Base-by-base conservation (phyloP, 2,797 vertebrate genomes). In the Trachurus trachurus region DNA sequence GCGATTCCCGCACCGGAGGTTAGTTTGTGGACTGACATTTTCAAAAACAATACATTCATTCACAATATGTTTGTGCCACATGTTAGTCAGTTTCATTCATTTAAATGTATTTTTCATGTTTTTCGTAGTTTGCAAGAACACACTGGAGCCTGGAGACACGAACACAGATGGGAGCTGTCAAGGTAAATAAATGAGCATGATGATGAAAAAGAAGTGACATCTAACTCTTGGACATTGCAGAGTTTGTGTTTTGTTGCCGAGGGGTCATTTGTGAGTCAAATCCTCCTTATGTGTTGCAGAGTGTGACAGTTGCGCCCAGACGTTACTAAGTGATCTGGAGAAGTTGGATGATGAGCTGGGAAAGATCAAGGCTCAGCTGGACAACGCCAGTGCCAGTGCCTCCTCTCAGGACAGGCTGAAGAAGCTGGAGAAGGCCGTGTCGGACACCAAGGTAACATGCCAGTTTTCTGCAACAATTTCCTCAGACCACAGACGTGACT, bases 1-100 rank as follows among this genome's bases (percentile, higher is more conserved):
- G 98, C 90, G 96, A 99, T 84, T 87, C 90, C 58, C 89, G 88
- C 81, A 99, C 97, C 44, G 98, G 98, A 95, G 97, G 98, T 98
- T 85, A 93, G 93, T 84, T 59, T 56, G 19, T 58, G 15, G 17
- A 37, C 15, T 72, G 2, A 3, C 16, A 7, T 39, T 44, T 40
- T 34, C 37, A 0, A 19, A 52, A 47, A 8, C 16, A 22, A 12
- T 11, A 4, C 26, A 17, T 78, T 29, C 12, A 72, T 64, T 26
- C 0, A 63, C 0, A 10, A 2, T 62, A 76, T 9, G 3, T 39
- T 49, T 66, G 19, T 10, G 0, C 3, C n/a, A 12, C 11, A 2
- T 37, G 66, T 67, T 0, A 39, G 3, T 66, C 29, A 0, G 19
- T 17, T 16, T 84, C 8, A 17, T 3, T 56, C 6, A 44, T 19